These are phyloP conservation scores for Pipa parva DNA, from an alignment of 2,113 vertebrate genomes.

Conservation along the genomic window DNA sequence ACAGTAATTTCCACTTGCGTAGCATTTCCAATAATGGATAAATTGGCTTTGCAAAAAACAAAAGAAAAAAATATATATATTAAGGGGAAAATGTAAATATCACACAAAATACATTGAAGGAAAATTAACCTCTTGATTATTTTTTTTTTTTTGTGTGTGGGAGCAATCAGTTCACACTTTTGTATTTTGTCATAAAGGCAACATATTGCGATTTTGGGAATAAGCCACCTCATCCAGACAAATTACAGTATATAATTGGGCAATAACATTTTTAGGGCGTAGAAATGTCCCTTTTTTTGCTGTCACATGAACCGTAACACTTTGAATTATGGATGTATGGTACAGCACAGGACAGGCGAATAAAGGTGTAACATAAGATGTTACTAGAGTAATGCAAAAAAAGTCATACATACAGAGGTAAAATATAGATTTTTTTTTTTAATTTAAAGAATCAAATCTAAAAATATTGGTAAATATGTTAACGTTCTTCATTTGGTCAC, in stretches of 20 bases:
- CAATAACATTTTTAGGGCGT: neutral
- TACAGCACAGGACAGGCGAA: neutral
- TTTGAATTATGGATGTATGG: neutral
- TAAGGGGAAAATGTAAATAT: constrained; percentile 67
- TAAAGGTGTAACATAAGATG: constrained; percentile 5
- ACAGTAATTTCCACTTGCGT: constrained; percentile 85
- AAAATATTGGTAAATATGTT: constrained; percentile 20
- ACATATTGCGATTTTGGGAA: constrained; percentile 74
- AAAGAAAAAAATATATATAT: constrained; percentile 46
- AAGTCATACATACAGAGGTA: constrained; percentile 20
- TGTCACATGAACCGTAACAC: neutral
- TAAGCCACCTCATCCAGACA: constrained; percentile 70
- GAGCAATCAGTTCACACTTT: constrained; percentile 65
- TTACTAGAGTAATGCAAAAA: constrained; percentile 11
- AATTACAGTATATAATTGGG: constrained; percentile 56
- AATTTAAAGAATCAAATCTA: too few relatives aligned
- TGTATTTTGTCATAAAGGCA: constrained; percentile 71
- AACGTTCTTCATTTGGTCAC: too few relatives aligned
- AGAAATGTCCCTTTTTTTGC: neutral
- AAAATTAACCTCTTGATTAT: constrained; percentile 60
- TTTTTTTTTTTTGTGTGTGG: constrained; percentile 43
- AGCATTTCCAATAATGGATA: constrained; percentile 85
- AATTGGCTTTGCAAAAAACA: constrained; percentile 80
- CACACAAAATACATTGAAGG: constrained; percentile 77
- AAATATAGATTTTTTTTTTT: too few relatives aligned